Evolutionary conservation across 2,113 vertebrate species (phyloP), one percentile per base, ranked within the genome.

Genomic region (Prionailurus bengalensis): DNA sequence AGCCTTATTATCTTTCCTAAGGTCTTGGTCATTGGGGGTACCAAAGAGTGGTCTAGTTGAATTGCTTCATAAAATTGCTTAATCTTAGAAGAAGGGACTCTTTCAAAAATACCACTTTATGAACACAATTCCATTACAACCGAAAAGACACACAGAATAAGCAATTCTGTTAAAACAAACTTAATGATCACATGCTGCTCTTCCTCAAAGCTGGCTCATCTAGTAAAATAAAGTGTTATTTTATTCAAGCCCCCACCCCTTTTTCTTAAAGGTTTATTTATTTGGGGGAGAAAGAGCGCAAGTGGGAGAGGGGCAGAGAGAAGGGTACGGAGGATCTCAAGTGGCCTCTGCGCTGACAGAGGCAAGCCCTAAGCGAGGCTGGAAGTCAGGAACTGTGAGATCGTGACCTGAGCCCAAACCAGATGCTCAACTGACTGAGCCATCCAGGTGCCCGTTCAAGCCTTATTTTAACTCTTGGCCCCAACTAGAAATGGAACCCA

Each of bases 81-180:
- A 63, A 42, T 86, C 25, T 95, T 84, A 82, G 66, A 78, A 89
- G 87, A 71, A 84, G 3, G 8, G 16, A 58, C 25, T 92, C 10
- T 86, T 91, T 36, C 9, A 74, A 74, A 66, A 58, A 8, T 3
- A 23, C 8, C 3, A 66, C 21, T 86, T 79, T 86, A 63, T 14
- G 94, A 92, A 84, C 12, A 25, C 63, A 73, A 79, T 70, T 93
- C 7, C 89, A 6, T 51, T 68, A 17, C 1, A 42, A 36, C 10
- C 4, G 4, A 61, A 89, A 61, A 68, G 19, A 91, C 12, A 42
- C 29, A 5, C 23, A 74, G 31, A 65, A 33, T 7, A 17, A 68
- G 55, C n/a, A 65, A 48, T n/a, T 97, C 51, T 51, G 8, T 96
- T 94, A 51, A 90, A 89, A 78, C 29, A 66, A 29, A 29, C 17